Evolutionary conservation across 2,113 vertebrate genomes (phyloP), one percentile per base, ranked within the genome.

Genomic region (Galbula dea): DNA sequence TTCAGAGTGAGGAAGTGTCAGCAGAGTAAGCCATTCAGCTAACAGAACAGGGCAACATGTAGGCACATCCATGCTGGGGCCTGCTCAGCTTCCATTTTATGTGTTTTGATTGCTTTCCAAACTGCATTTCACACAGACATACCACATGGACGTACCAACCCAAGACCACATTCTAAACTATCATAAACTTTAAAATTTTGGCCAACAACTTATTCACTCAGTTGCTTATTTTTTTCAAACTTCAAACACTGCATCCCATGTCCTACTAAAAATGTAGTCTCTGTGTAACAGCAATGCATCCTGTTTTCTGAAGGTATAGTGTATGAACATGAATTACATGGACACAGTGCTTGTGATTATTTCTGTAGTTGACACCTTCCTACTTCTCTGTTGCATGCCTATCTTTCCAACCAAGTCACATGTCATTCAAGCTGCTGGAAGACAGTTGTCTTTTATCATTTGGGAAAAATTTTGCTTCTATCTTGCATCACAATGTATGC

Each of bases 381-480:
- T 78, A 6, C 49, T 68, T 36, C 39, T 43, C 39, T 66, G 32
- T 39, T 69, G 67, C 36, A 17, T 3, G 26, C 7, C 73, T 3
- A 10, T 22, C 34, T 93, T 93, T 54, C 58, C 77, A 46, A 9
- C 22, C 26, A 49, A 79, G 23, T 48, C 49, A 30, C 36, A 18
- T 3, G n/a, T 51, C 48, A 80, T 71, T 11, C 80, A 73, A 49
- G 63, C 84, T 46, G 41, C 78, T 39, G 83, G 57, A 48, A 79
- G 48, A 66, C 34, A 62, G 48, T 37, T 51, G 41, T 7, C 80
- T 37, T 54, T 62, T 34, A 65, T 63, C 2, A 57, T 68, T 84
- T 63, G 59, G 37, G 16, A n/a, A n/a, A 11, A 67, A 69, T 0
- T 0, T 36, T 86, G 45, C 34, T 82, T 22, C 1, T 16, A 32